Evolutionary conservation across 2,797 vertebrate genomes (phyloP), one percentile per base, ranked within the genome.

Genomic region (Scomberomorus guttatus): DNA sequence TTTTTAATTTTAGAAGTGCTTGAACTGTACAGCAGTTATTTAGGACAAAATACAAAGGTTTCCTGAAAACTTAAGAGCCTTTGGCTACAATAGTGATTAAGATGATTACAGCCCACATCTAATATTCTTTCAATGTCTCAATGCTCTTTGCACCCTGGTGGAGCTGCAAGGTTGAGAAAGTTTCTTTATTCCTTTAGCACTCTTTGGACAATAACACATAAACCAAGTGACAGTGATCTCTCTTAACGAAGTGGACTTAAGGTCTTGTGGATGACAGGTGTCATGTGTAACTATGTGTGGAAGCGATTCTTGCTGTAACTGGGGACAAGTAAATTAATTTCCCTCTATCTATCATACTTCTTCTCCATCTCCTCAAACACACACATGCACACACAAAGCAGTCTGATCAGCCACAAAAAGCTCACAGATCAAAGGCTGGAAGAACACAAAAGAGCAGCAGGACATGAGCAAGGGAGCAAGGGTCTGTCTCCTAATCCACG

Each of bases 361-460:
- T 59, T 79, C 46, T 72, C 58, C 56, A 29, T 82, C 57, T 80
- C 51, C 6, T 10, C 50, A 58, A 51, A 54, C 44, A 48, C 29
- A 29, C 3, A 4, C 81, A 50, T 57, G 39, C 81, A 65, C 51
- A 76, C 81, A 79, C 67, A 52, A 62, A 52, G 61, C 63, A 79
- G 74, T 86, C 74, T 71, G 76, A 86, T 87, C 75, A 82, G 86
- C 75, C 82, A 79, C 52, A 68, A 83, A 20, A 78, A 77, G 73
- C 82, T 77, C 32, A 13, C 48, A 86, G 89, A 90, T 93, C 86
- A 92, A 93, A 92, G 82, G 76, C 62, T 58, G 76, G 52, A 76
- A 55, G 71, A 82, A 56, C 80, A 87, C 80, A 88, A 91, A 89
- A 78, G 82, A 89, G 77, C 87, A 90, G 87, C 83, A 90, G 90